Conservation (phyloP, 2,797 vertebrate species). For the Cygnus olor region DNA sequence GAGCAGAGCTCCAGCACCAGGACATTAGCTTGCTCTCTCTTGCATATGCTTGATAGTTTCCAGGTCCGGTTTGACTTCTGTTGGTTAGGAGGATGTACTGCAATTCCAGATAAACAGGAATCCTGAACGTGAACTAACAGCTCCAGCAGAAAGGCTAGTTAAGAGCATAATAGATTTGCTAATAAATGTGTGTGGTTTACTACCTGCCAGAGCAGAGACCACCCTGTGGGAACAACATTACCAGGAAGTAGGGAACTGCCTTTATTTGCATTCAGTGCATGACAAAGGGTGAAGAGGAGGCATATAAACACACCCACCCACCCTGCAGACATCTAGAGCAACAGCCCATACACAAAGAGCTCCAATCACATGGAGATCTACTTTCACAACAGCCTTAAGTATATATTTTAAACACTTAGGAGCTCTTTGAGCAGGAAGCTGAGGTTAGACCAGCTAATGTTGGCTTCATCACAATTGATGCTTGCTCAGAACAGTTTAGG, state of each 20-base stretch:
- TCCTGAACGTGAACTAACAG: conserved; percentile 33
- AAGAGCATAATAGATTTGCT: background rate
- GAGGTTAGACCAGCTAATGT: background rate
- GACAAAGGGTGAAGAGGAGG: conserved; percentile 20
- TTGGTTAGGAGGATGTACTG: background rate
- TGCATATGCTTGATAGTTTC: background rate
- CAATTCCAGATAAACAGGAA: conserved; percentile 51
- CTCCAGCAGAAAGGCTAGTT: conserved; percentile 5
- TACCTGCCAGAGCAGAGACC: background rate
- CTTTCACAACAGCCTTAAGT: background rate
- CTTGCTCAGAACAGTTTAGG: background rate
- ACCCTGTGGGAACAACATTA: conserved; percentile 34
- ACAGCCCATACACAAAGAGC: background rate
- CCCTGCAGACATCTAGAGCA: background rate
- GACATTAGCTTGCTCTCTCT: background rate
- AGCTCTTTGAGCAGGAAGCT: background rate
- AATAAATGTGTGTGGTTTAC: conserved; percentile 40
- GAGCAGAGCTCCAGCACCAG: background rate
- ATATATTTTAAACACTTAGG: background rate
- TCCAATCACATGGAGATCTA: background rate
- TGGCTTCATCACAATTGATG: background rate
- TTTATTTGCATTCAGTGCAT: conserved; percentile 46
- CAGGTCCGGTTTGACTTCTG: conserved; percentile 15
- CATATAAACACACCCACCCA: background rate
- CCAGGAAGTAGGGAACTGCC: conserved; percentile 14